A percentile compares a stretch with the other conserved stretches of the same genome.
Evolutionary conservation across 2,888 invertebrate species (phyloP).

Genomic region (Ichneumoninae sp.): DNA sequence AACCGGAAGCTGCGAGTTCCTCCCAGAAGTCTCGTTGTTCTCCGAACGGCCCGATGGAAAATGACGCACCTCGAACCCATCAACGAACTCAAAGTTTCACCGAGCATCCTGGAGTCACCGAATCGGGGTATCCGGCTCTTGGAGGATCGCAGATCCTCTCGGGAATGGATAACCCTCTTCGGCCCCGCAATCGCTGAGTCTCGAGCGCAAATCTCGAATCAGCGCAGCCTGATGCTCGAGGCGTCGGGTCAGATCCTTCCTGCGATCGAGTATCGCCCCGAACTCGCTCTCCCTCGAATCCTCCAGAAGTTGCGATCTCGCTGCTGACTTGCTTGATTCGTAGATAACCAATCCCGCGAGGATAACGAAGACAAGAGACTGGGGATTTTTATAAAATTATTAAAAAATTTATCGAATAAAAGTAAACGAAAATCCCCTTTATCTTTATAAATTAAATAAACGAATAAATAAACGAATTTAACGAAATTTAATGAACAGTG

Average conservation of each 20-base stretch:
- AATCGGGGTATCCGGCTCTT: not conserved
- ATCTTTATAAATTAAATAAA: not conserved
- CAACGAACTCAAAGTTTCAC: slow-evolving; percentile 3
- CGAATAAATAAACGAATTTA: not conserved
- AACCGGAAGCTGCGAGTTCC: not conserved
- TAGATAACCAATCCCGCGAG: slow-evolving; percentile 64
- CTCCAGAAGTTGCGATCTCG: slow-evolving; percentile 63
- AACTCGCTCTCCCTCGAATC: slow-evolving; percentile 57
- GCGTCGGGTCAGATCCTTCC: slow-evolving; percentile 63
- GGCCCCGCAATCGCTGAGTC: slow-evolving; percentile 63
- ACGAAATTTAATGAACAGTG: not conserved
- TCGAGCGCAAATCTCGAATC: slow-evolving; percentile 68
- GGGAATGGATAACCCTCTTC: slow-evolving; percentile 57
- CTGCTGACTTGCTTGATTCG: slow-evolving; percentile 67
- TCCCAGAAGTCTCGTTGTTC: not conserved
- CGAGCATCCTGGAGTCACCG: slow-evolving; percentile 10
- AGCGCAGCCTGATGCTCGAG: slow-evolving; percentile 67
- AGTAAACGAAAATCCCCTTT: not conserved
- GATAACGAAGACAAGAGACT: slow-evolving; percentile 71
- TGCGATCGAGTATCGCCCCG: slow-evolving; percentile 63
- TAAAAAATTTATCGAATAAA: not conserved
- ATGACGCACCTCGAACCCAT: not conserved
- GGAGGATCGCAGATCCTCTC: slow-evolving; percentile 20
- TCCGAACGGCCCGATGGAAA: not conserved
- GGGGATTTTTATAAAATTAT: not conserved